phyloP scores from a whole-genome alignment of 2,797 vertebrate species.

The Lepus oiostolus region DNA sequence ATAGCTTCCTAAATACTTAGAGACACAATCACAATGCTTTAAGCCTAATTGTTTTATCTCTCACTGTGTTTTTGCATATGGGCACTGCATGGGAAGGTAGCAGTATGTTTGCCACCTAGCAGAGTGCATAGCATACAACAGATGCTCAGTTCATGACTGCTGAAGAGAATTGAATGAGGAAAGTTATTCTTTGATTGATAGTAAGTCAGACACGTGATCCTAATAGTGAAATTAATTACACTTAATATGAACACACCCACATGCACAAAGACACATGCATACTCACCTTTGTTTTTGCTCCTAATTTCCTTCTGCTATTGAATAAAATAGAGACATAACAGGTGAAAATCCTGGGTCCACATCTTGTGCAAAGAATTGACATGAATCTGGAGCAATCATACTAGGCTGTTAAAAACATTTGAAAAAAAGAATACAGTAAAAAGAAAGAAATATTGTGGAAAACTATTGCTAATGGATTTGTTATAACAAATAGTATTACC shows the following conservation, averaged over 20 bases:
- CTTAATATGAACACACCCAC: background rate
- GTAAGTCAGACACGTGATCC: background rate
- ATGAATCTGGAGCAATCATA: background rate
- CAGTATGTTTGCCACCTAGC: background rate
- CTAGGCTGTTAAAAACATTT: background rate
- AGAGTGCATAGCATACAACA: background rate
- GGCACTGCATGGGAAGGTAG: background rate
- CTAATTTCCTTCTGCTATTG: background rate
- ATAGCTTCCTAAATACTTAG: background rate
- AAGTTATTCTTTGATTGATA: background rate
- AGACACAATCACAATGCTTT: too few species aligned
- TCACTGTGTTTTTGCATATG: background rate
- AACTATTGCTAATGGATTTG: background rate
- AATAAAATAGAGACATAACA: background rate
- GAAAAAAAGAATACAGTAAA: background rate
- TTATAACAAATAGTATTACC: background rate
- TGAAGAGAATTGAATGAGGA: background rate
- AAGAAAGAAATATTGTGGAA: background rate
- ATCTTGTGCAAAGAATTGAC: background rate
- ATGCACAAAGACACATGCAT: background rate
- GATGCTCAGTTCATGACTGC: background rate
- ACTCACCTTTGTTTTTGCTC: background rate
- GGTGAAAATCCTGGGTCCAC: background rate
- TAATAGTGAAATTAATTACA: conserved; percentile 5
- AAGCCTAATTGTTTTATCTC: background rate